phyloP scores from a whole-genome alignment of 2,113 vertebrate species.

The Fulmarus glacialis region DNA sequence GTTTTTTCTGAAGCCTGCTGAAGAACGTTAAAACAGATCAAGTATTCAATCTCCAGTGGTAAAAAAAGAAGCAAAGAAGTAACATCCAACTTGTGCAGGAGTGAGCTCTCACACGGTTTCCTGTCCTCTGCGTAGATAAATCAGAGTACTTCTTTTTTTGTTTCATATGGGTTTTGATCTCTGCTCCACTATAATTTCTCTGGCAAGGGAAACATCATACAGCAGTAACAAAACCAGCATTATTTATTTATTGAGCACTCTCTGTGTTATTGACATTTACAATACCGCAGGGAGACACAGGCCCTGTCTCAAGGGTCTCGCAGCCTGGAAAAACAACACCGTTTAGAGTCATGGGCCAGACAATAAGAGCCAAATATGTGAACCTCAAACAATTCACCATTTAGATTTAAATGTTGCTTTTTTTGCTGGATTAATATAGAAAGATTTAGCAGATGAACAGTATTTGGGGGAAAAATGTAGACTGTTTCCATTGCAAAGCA shows the following conservation, averaged over 20 bases:
- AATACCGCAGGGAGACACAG: background rate
- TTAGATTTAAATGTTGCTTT: background rate
- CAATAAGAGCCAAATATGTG: background rate
- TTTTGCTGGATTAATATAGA: background rate
- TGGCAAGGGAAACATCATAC: background rate
- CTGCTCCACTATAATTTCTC: constrained; percentile 8
- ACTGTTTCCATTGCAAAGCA: background rate
- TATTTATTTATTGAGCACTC: constrained; percentile 27
- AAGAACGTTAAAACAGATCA: background rate
- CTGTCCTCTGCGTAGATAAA: background rate
- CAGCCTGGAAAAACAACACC: background rate
- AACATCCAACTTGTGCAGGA: background rate
- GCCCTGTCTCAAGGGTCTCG: background rate
- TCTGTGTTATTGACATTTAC: constrained; percentile 40
- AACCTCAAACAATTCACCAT: background rate
- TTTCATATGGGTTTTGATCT: constrained; percentile 16
- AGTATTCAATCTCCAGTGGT: background rate
- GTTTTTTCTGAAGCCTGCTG: background rate
- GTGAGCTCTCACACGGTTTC: background rate
- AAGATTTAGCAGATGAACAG: background rate
- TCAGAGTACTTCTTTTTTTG: background rate
- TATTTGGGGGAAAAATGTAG: background rate
- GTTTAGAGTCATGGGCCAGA: background rate
- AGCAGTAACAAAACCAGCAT: background rate
- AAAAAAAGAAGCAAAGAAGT: background rate